phyloP scores from a whole-genome alignment of 2,888 invertebrate species.

The Poecilus cupreus region DNA sequence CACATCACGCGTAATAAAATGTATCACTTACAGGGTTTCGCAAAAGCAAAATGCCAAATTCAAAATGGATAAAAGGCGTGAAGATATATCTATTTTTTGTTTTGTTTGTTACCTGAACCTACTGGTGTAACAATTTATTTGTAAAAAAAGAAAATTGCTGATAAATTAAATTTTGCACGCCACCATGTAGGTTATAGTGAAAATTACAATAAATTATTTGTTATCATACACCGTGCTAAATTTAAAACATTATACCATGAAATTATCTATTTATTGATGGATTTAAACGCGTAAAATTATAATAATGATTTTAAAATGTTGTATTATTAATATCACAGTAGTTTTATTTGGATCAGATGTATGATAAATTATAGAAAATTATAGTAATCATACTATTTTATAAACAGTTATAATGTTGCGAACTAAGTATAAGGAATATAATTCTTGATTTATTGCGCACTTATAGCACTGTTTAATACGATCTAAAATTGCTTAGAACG shows the following conservation, averaged over 20 bases:
- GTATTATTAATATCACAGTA: background rate
- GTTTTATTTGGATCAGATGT: background rate
- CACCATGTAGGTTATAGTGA: background rate
- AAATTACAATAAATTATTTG: background rate
- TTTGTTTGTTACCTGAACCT: no score
- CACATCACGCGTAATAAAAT: no score
- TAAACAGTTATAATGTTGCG: background rate
- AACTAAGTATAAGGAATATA: background rate
- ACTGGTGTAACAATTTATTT: no score
- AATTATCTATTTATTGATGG: background rate
- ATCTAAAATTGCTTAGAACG: background rate
- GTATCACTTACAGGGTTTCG: no score
- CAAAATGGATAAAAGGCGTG: no score
- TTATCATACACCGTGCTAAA: background rate
- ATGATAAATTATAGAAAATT: constrained; percentile 18
- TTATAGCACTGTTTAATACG: background rate
- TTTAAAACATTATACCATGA: background rate
- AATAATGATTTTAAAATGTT: background rate
- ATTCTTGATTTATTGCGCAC: background rate
- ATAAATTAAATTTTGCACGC: no score
- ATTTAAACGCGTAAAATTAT: background rate
- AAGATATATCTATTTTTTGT: no score
- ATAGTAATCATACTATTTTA: constrained; percentile 27
- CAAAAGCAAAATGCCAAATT: no score
- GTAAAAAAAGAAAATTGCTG: no score